These are phyloP conservation scores for Channa maculata DNA, from an alignment of 2,113 vertebrate species.

Conservation along the genomic window DNA sequence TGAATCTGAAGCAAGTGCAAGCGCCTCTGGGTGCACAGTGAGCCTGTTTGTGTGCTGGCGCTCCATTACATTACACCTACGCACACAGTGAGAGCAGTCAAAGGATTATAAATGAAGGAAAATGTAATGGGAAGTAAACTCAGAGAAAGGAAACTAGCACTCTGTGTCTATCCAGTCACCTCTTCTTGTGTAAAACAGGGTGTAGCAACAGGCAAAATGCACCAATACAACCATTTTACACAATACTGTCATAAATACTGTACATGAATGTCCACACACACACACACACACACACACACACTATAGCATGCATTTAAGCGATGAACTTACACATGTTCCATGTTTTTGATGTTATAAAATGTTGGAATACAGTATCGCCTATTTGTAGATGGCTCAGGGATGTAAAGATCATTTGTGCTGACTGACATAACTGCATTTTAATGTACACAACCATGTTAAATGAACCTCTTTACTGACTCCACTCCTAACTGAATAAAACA, in stretches of 20 bases:
- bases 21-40: conserved; percentile 54
- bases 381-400: too few species aligned
- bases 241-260: neutral
- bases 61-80: conserved; percentile 72
- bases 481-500: neutral
- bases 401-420: too few species aligned
- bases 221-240: neutral
- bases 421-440: too few species aligned
- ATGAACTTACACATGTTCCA: too few species aligned
- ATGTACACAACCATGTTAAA: too few species aligned
- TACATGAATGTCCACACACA: neutral
- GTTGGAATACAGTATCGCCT: too few species aligned
- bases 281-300: neutral
- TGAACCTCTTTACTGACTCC: neutral
- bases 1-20: conserved; percentile 43
- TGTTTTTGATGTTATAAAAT: too few species aligned
- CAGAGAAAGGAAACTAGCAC: conserved; percentile 39
- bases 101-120: conserved; percentile 74
- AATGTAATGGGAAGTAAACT: conserved; percentile 59
- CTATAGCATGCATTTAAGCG: too few species aligned
- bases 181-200: conserved; percentile 21
- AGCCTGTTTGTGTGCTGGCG: conserved; percentile 52
- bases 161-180: conserved; percentile 28
- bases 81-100: conserved; percentile 61
- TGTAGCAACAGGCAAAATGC: conserved; percentile 39